Evolutionary conservation across 92 coral and sea anemone species (phyloP).

Genomic region (Micromussa lordhowensis): DNA sequence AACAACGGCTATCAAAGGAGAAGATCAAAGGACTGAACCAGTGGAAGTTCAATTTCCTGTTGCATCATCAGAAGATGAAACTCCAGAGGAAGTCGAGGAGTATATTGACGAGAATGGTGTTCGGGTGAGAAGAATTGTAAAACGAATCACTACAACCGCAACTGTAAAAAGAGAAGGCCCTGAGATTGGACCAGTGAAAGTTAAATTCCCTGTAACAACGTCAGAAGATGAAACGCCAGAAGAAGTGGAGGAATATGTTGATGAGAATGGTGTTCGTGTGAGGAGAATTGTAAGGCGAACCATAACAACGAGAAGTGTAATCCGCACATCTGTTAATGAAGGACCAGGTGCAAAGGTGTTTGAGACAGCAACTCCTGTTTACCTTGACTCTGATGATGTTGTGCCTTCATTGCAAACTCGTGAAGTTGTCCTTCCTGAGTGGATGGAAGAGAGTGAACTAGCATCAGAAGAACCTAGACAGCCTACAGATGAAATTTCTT

Average conservation of each 20-base stretch:
- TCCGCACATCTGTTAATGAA: conserved; percentile 30
- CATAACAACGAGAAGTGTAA: conserved; percentile 52
- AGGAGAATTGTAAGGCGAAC: conserved; percentile 55
- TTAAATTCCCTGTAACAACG: neutral
- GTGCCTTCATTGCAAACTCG: conserved; percentile 14
- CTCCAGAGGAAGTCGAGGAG: conserved; percentile 56
- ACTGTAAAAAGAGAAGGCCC: conserved; percentile 2
- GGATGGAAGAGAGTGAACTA: conserved; percentile 36
- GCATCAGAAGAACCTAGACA: conserved; percentile 40
- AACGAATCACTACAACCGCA: conserved; percentile 49
- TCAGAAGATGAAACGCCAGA: conserved; percentile 28
- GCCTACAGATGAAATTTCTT: neutral
- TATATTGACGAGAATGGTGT: conserved; percentile 71
- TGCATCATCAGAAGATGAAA: neutral
- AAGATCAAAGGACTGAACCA: neutral
- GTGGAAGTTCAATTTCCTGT: conserved; percentile 11
- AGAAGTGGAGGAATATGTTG: conserved; percentile 63
- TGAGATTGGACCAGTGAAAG: neutral
- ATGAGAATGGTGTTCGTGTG: conserved; percentile 67
- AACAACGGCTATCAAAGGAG: conserved; percentile 36
- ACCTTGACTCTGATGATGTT: conserved; percentile 19
- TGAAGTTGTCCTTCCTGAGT: conserved; percentile 10
- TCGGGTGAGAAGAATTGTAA: conserved; percentile 38
- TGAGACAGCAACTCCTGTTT: conserved; percentile 30
- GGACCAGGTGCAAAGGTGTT: conserved; percentile 4